phyloP scores from a whole-genome alignment of 2,797 vertebrate species.

The Chloroceryle inda region DNA sequence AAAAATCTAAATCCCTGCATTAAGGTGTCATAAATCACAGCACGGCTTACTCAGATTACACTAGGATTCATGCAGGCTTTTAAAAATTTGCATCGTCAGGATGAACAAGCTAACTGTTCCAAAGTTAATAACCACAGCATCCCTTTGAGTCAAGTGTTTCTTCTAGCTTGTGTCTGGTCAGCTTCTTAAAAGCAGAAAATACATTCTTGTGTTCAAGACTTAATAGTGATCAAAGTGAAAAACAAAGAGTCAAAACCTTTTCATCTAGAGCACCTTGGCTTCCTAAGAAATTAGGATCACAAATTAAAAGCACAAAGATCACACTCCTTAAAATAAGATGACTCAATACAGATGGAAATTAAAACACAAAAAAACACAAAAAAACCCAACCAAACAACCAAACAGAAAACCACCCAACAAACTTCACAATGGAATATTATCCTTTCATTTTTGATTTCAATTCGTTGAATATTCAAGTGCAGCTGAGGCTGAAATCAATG shows the following conservation, averaged over 20 bases:
- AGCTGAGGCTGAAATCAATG: not conserved
- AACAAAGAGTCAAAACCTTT: not conserved
- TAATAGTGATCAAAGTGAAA: not conserved
- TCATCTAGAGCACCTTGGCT: not conserved
- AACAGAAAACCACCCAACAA: not conserved
- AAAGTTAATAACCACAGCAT: not conserved
- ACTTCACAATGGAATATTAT: not conserved
- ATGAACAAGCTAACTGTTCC: constrained; percentile 49
- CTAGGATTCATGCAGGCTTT: constrained; percentile 42
- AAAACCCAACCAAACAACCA: no score
- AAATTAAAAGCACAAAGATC: not conserved
- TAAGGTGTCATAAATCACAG: constrained; percentile 72
- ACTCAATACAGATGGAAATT: not conserved
- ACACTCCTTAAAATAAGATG: not conserved
- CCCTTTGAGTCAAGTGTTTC: not conserved
- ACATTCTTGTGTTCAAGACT: not conserved
- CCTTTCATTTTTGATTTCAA: not conserved
- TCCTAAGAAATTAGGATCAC: not conserved
- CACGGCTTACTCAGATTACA: constrained; percentile 63
- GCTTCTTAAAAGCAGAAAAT: not conserved
- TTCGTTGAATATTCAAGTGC: not conserved
- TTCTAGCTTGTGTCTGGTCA: not conserved
- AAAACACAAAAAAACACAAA: not conserved
- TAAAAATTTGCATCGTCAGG: constrained; percentile 56
- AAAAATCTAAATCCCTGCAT: constrained; percentile 77